A percentile compares a stretch with the other conserved stretches of the same genome.
Evolutionary conservation across 2,797 vertebrate genomes (phyloP).

Genomic region (Leptodactylus fallax): DNA sequence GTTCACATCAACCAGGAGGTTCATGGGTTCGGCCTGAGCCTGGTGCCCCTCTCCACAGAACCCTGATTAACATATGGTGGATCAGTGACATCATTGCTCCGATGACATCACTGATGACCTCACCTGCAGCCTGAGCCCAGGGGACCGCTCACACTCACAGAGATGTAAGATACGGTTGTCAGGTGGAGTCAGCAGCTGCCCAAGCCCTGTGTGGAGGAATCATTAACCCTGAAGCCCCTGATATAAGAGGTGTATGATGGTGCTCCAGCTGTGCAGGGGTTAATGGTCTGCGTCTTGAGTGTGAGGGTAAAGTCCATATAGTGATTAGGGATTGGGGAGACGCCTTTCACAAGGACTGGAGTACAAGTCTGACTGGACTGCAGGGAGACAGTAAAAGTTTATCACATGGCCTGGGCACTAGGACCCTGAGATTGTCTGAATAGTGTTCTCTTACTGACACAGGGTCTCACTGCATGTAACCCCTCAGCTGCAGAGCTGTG

Average conservation of each 20-base stretch:
- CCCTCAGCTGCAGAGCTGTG: no score
- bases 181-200: no score
- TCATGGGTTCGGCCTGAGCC: no score
- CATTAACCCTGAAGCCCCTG: neutral
- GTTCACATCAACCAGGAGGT: no score
- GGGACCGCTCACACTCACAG: no score
- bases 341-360: conserved; percentile 15
- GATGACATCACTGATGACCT: no score
- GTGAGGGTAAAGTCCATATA: conserved; percentile 32
- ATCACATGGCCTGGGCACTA: neutral
- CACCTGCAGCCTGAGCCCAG: no score
- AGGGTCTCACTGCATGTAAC: neutral
- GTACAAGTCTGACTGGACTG: neutral
- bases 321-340: conserved; percentile 7
- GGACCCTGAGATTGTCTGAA: neutral
- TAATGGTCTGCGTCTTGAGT: neutral
- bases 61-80: no score
- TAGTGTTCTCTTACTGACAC: neutral
- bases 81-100: no score
- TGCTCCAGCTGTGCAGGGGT: neutral
- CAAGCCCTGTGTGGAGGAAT: neutral
- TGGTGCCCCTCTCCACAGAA: no score
- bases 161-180: neutral
- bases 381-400: neutral
- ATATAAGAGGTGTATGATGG: neutral